phyloP scores from a whole-genome alignment of 2,113 vertebrate species.

The Propithecus coquereli region DNA sequence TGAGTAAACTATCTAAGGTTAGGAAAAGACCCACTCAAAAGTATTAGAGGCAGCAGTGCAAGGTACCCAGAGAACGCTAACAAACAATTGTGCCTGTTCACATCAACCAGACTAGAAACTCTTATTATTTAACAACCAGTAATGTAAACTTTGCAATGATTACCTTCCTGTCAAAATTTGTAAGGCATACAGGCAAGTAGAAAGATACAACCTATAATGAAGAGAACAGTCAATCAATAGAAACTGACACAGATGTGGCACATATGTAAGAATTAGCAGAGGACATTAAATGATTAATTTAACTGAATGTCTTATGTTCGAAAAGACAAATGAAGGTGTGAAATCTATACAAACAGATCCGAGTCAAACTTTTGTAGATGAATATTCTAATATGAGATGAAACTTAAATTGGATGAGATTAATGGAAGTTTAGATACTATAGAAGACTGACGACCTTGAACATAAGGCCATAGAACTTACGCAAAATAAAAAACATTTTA shows the following conservation, averaged over 20 bases:
- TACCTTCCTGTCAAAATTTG: background rate
- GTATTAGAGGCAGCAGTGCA: background rate
- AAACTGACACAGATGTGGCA: background rate
- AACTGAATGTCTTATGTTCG: background rate
- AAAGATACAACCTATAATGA: background rate
- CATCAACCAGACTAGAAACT: background rate
- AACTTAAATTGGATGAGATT: background rate
- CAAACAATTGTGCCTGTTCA: background rate
- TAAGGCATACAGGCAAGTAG: background rate
- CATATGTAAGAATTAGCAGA: background rate
- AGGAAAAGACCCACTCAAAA: background rate
- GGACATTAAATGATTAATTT: background rate
- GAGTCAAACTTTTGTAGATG: background rate
- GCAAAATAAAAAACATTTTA: slow-evolving; percentile 10
- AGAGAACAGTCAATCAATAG: background rate
- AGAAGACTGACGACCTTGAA: background rate
- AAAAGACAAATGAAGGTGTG: background rate
- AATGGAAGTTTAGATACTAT: background rate
- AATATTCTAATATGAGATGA: background rate
- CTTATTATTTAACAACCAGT: background rate
- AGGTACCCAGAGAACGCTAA: background rate
- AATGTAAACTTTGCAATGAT: background rate
- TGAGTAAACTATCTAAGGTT: background rate
- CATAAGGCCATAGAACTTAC: background rate
- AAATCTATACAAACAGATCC: background rate